phyloP scores from a whole-genome alignment of 1,140 invertebrate species.

The Camponotus floridanus region DNA sequence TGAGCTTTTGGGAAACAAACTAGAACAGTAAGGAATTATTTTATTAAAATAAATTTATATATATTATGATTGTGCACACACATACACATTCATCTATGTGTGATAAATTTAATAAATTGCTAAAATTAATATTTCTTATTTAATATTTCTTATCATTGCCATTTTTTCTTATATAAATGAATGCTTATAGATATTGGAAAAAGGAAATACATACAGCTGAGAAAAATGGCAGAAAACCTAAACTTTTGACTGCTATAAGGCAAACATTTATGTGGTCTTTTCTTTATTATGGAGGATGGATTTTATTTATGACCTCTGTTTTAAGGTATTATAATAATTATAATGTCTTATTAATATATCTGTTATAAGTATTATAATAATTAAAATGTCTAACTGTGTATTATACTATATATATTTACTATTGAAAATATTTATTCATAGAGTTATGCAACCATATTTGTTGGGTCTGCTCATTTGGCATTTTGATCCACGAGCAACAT shows the following conservation, averaged over 20 bases:
- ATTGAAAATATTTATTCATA: conserved; percentile 47
- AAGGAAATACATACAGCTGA: conserved; percentile 84
- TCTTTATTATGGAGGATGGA: conserved; percentile 76
- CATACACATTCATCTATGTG: neutral
- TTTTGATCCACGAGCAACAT: conserved; percentile 82
- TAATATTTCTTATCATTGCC: neutral
- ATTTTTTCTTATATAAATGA: neutral
- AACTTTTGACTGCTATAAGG: conserved; percentile 79
- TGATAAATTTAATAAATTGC: neutral
- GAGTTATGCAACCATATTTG: conserved; percentile 82
- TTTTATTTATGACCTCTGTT: conserved; percentile 69
- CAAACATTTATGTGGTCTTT: conserved; percentile 81
- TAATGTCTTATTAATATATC: too few species aligned
- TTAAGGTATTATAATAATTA: conserved; percentile 70
- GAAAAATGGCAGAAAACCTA: conserved; percentile 79
- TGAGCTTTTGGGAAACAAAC: conserved; percentile 87
- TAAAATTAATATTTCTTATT: neutral
- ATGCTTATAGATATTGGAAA: conserved; percentile 76
- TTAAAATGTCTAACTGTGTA: neutral
- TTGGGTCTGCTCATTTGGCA: conserved; percentile 85
- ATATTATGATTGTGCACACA: neutral
- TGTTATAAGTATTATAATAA: neutral
- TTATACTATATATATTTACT: neutral
- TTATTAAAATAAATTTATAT: neutral
- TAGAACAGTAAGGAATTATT: conserved; percentile 87